phyloP scores from a whole-genome alignment of 2,888 invertebrate genomes.

The Arenicola marina region DNA sequence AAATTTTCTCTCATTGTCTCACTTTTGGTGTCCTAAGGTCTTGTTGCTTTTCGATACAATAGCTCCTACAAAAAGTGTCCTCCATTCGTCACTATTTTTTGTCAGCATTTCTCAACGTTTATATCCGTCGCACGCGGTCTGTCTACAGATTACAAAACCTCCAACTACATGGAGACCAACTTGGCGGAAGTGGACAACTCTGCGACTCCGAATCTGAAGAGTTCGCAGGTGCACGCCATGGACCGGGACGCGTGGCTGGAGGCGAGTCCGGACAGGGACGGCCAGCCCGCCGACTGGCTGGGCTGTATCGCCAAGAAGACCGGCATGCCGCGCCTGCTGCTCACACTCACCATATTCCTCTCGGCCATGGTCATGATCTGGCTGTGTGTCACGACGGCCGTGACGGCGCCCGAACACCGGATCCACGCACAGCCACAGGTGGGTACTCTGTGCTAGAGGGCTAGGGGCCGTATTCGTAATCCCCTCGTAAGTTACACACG shows the following conservation, averaged over 20 bases:
- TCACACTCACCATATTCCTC: constrained; percentile 61
- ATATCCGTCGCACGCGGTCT: too few species aligned
- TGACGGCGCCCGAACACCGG: constrained; percentile 53
- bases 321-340: constrained; percentile 64
- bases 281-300: constrained; percentile 33
- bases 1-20: too few species aligned
- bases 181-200: constrained; percentile 48
- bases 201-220: constrained; percentile 51
- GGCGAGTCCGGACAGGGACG: background rate
- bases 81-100: too few species aligned
- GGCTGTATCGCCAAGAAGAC: constrained; percentile 62
- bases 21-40: too few species aligned
- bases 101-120: too few species aligned
- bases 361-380: constrained; percentile 64
- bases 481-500: too few species aligned
- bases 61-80: too few species aligned
- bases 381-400: constrained; percentile 62
- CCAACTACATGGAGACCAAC: constrained; percentile 51
- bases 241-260: constrained; percentile 15
- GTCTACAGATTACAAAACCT: constrained; percentile 40
- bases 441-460: too few species aligned
- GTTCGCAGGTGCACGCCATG: constrained; percentile 40
- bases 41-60: too few species aligned
- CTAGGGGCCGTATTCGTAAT: too few species aligned
- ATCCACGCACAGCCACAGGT: constrained; percentile 31